Evolutionary conservation across 2,888 invertebrate species (phyloP), one percentile per base, ranked within the genome.

Genomic region (Achlya flavicornis): DNA sequence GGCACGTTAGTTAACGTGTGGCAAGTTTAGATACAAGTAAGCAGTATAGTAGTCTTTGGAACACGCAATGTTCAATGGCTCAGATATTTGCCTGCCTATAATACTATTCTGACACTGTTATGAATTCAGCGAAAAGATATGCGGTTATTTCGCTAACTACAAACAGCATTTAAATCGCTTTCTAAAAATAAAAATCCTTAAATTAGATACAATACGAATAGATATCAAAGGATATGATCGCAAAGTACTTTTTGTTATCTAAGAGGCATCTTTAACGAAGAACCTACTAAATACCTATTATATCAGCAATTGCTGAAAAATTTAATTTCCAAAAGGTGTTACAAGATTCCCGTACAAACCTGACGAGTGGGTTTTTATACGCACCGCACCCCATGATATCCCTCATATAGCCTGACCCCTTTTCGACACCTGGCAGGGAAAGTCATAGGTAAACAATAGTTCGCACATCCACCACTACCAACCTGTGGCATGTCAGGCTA

Each of bases 401-500:
- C 3, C 48, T 19, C 4, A 53, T 12, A 3, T 14, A 16, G 2
- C 46, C n/a, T 46, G 53, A 48, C 48, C 48, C 48, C 48, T 16
- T 53, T 19, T 19, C 10, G 19, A 53, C 53, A 53, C 53, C 53
- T 53, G 19, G 53, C 53, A 53, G 10, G 1, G 19, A 53, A 53
- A 53, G 16, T 53, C 53, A 19, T 53, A n/a, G 53, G 53, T 53
- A 53, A 53, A 53, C 19, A 53, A 53, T 19, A 53, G 53, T 53
- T 19, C n/a, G 19, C 65, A 32, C 62, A 60, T 61, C 19, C 62
- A 19, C 41, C 60, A 41, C 41, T 12, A 60, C 60, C 26, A 19
- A 60, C 63, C 58, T 65, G 46, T 74, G 57, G 77, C 84, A 76
- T 84, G 85, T 73, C 69, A 32, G 16, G 48, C 57, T 58, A 59